Percentiles rank a stretch among this genome's conserved stretches.
phyloP scores from a whole-genome alignment of 2,113 vertebrate genomes.

The Lasiurus cinereus region DNA sequence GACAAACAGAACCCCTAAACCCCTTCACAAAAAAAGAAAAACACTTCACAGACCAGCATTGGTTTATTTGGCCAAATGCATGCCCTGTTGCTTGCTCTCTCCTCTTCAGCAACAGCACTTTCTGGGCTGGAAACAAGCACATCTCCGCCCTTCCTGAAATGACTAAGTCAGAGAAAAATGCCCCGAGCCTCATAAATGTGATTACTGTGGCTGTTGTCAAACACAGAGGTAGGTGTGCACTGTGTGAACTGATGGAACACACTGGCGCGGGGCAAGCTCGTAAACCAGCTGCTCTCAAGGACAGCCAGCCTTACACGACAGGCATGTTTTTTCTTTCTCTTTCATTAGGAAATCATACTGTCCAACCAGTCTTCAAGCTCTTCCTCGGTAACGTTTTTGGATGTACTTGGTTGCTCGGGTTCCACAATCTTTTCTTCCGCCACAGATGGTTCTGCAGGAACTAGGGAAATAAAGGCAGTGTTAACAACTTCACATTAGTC shows the following conservation, averaged over 20 bases:
- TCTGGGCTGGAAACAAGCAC: not conserved
- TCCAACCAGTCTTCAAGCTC: slow-evolving; percentile 98
- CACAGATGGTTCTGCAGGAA: slow-evolving; percentile 43
- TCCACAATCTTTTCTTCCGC: slow-evolving; percentile 74
- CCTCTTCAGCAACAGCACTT: not conserved
- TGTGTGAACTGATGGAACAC: not conserved
- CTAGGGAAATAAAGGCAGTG: slow-evolving; percentile 78
- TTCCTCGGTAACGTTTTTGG: slow-evolving; percentile 91
- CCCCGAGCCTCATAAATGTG: not conserved
- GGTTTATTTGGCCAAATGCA: slow-evolving; percentile 57
- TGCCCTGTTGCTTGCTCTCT: not conserved
- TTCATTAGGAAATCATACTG: slow-evolving; percentile 95
- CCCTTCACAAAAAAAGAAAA: not conserved
- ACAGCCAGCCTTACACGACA: not conserved
- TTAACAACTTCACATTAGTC: not conserved
- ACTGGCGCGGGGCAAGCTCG: not conserved
- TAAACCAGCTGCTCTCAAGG: not conserved
- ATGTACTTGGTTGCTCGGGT: slow-evolving; percentile 67
- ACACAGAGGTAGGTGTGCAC: not conserved
- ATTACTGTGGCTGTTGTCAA: not conserved
- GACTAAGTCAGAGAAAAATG: slow-evolving; percentile 30
- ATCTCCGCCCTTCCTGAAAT: not conserved
- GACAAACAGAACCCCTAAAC: not conserved
- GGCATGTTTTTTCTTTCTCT: not conserved
- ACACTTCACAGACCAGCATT: not conserved